Evolutionary conservation across 1,140 invertebrate species (phyloP), one percentile per base, ranked within the genome.

Genomic region (Cotesia chilonis): DNA sequence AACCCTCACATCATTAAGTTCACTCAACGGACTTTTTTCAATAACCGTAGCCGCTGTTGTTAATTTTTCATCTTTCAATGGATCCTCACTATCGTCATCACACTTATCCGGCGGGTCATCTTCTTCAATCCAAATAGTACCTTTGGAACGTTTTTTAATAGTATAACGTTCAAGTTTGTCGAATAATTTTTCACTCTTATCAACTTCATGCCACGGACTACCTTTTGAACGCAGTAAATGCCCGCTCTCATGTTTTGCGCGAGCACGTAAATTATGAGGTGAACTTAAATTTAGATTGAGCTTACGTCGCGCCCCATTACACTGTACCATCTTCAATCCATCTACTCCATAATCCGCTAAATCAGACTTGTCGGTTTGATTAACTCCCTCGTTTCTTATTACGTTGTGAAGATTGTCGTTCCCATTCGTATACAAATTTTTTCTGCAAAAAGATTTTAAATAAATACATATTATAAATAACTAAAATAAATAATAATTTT

Each of bases 101-200:
- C 77, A 80, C 5, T 81, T 79, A 1, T 84, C 80, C 1, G 75
- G 75, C 0, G 81, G 76, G 7, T 82, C 80, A 38, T 83, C 83
- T 37, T 85, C 84, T 55, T 86, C 86, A 14, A 87, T 79, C 86
- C 86, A 87, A 14, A 86, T 84, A 4, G 84, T 85, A 14, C 85
- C 85, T 60, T 87, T 87, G 4, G 86, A 76, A 35, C 84, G 80
- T 41, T 87, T 87, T 36, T 85, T 87, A 41, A 87, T 86, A 1
- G 82, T 85, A 57, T 79, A 87, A 37, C 84, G 82, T 68, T 86
- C 83, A 0, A 84, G 83, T 17, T 86, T 87, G 1, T 86, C 84
- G 52, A 82, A 85, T 51, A 84, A 76, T 61, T 86, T 85, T 0
- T 86, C 84, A 67, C 73, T 78, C 17, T 67, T 74, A 35, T 85